Percentiles rank a stretch among this genome's conserved stretches.
These are phyloP conservation scores for Nematopogon swammerdamellus DNA, from an alignment of 2,888 invertebrate species.

Conservation along the genomic window DNA sequence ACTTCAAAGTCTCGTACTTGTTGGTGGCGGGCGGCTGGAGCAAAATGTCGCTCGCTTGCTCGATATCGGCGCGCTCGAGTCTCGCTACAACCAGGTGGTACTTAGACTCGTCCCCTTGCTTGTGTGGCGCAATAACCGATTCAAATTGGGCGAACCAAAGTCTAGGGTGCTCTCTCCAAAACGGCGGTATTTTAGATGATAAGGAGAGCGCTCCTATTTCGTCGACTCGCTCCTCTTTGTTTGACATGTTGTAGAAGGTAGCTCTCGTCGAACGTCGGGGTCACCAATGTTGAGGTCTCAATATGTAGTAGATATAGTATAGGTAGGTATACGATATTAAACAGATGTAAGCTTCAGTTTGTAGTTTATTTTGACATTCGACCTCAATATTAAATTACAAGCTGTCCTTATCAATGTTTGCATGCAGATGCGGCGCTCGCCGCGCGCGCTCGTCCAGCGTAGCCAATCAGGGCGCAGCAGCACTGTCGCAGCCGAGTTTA, in stretches of 20 bases:
- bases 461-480: too few relatives aligned
- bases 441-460: too few relatives aligned
- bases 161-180: neutral
- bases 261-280: too few relatives aligned
- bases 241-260: neutral
- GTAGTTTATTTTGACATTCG: too few relatives aligned
- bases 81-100: neutral
- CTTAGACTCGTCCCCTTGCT: neutral
- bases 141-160: slow-evolving; percentile 2
- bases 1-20: slow-evolving; percentile 2
- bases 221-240: neutral
- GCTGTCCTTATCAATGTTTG: too few relatives aligned
- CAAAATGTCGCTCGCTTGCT: slow-evolving; percentile 2
- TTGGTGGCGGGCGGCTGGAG: neutral
- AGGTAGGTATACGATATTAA: too few relatives aligned
- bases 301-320: too few relatives aligned
- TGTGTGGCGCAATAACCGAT: neutral
- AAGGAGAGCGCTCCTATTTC: neutral
- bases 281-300: too few relatives aligned
- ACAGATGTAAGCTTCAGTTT: too few relatives aligned
- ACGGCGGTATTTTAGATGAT: neutral
- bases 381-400: too few relatives aligned
- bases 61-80: neutral
- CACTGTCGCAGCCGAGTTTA: too few relatives aligned
- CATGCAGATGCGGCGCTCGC: too few relatives aligned